Conservation (phyloP, 2,797 vertebrate genomes). For the Syngnathus rostellatus region DNA sequence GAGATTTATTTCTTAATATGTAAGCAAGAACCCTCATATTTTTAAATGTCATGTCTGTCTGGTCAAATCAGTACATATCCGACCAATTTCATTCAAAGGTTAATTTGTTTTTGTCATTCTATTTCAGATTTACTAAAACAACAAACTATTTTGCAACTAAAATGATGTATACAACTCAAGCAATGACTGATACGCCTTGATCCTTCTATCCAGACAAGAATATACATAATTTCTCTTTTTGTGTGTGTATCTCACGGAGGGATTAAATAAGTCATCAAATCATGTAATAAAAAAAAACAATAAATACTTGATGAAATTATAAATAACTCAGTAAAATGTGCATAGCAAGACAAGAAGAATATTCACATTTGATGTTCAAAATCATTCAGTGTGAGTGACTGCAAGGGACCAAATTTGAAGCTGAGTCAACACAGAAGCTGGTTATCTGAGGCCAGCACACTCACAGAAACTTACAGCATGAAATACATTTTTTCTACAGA, state of each 20-base stretch:
- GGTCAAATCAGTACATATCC: too few species aligned
- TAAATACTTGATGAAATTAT: constrained; percentile 41
- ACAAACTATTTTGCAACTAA: too few species aligned
- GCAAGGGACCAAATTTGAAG: not conserved
- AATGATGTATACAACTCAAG: too few species aligned
- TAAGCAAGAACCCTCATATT: too few species aligned
- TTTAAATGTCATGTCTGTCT: too few species aligned
- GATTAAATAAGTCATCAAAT: constrained; percentile 15
- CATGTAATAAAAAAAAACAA: constrained; percentile 17
- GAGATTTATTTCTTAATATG: too few species aligned
- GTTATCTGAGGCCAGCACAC: constrained; percentile 24
- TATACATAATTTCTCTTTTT: constrained; percentile 11
- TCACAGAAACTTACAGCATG: constrained; percentile 10
- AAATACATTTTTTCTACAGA: constrained; percentile 16
- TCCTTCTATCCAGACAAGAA: not conserved
- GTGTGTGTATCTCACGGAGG: not conserved
- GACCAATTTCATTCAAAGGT: too few species aligned
- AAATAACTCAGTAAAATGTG: constrained; percentile 43
- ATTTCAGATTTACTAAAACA: too few species aligned
- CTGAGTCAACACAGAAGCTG: constrained; percentile 19
- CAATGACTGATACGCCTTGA: not conserved
- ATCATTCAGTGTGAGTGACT: constrained; percentile 17
- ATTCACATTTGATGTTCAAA: constrained; percentile 34
- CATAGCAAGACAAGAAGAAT: constrained; percentile 29
- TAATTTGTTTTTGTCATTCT: too few species aligned